These are phyloP conservation scores for Tursiops truncatus DNA, from an alignment of 2,113 vertebrate species.

Conservation along the genomic window DNA sequence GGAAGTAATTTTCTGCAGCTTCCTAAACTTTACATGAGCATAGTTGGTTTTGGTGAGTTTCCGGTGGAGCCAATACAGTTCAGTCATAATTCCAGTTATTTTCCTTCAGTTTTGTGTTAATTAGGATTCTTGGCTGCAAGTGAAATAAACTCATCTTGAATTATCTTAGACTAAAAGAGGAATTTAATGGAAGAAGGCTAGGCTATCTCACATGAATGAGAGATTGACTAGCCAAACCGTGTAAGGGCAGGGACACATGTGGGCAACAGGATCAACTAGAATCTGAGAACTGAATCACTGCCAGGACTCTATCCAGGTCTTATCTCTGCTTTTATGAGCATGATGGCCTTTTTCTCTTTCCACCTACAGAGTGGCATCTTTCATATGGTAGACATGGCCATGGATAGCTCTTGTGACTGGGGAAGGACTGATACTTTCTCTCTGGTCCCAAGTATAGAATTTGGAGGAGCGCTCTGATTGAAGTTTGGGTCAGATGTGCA, in stretches of 20 bases:
- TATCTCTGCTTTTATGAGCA: background rate
- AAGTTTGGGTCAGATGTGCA: background rate
- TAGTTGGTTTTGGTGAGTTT: background rate
- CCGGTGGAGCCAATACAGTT: background rate
- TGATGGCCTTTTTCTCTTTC: background rate
- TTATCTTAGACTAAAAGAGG: background rate
- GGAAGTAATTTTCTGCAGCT: background rate
- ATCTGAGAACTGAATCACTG: background rate
- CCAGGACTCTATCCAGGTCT: background rate
- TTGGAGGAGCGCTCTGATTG: background rate
- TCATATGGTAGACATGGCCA: background rate
- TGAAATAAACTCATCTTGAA: slow-evolving; percentile 21
- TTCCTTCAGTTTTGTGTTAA: background rate
- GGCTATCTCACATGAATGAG: background rate
- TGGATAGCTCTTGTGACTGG: background rate
- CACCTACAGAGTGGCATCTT: background rate
- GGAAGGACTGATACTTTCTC: background rate
- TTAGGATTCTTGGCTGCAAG: background rate
- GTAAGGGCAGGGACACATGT: background rate
- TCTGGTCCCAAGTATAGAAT: background rate
- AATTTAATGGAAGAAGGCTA: background rate
- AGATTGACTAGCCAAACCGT: background rate
- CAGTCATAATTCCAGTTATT: background rate
- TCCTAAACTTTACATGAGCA: background rate
- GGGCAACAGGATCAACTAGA: background rate